Evolutionary conservation across 2,797 vertebrate genomes (phyloP).

Genomic region (Periophthalmus magnuspinnatus): DNA sequence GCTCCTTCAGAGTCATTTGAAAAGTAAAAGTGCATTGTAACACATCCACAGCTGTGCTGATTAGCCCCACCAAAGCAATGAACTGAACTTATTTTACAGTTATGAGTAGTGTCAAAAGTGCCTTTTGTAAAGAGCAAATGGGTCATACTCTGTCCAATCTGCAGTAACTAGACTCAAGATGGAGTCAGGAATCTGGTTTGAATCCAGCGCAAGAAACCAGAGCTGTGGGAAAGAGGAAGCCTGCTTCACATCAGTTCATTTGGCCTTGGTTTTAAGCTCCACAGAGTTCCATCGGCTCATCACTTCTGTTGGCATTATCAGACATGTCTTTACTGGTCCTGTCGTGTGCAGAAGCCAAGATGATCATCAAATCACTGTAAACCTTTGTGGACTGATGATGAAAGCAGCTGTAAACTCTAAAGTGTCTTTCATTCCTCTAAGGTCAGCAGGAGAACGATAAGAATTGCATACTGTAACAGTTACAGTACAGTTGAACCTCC

Average conservation of each 20-base stretch:
- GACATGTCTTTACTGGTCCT: slow-evolving; percentile 16
- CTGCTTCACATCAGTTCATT: slow-evolving; percentile 15
- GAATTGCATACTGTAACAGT: slow-evolving; percentile 37
- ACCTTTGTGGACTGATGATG: slow-evolving; percentile 55
- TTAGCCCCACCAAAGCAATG: slow-evolving; percentile 40
- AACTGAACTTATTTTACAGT: slow-evolving; percentile 59
- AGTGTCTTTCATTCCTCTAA: slow-evolving; percentile 40
- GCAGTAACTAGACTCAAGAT: slow-evolving; percentile 35
- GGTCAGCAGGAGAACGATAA: slow-evolving; percentile 44
- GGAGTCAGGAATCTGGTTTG: slow-evolving; percentile 28
- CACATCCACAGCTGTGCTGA: slow-evolving; percentile 62
- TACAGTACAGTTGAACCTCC: slow-evolving; percentile 39
- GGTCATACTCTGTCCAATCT: slow-evolving; percentile 42
- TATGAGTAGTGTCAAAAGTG: slow-evolving; percentile 69
- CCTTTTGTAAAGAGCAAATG: slow-evolving; percentile 48
- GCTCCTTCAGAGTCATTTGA: slow-evolving; percentile 53
- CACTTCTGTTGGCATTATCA: slow-evolving; percentile 18
- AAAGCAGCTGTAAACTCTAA: slow-evolving; percentile 39
- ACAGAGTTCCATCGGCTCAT: slow-evolving; percentile 16
- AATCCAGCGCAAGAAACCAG: slow-evolving; percentile 16
- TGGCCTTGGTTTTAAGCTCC: slow-evolving; percentile 27
- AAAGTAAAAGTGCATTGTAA: slow-evolving; percentile 70
- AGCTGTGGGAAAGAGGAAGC: slow-evolving; percentile 5
- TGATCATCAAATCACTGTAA: slow-evolving; percentile 56
- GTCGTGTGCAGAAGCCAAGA: slow-evolving; percentile 12